Conservation (phyloP, 2,797 vertebrate species). For the Manis javanica region DNA sequence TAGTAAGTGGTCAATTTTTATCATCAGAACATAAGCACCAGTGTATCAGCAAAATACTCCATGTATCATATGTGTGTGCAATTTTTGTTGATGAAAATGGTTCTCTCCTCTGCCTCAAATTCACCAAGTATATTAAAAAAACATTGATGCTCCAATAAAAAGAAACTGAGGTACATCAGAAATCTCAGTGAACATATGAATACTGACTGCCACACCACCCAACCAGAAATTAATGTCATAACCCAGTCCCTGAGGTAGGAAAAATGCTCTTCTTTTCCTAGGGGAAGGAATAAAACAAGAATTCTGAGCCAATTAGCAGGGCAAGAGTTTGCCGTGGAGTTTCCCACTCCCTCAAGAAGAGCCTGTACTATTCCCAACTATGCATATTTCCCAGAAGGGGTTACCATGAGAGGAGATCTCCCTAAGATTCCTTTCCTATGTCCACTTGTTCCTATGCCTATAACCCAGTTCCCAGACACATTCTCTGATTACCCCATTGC, state of each 20-base stretch:
- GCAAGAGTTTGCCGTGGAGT: neutral
- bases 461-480: neutral
- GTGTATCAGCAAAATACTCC: neutral
- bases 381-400: neutral
- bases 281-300: neutral
- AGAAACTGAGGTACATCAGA: neutral
- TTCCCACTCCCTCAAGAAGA: neutral
- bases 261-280: neutral
- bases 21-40: neutral
- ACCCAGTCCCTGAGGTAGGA: neutral
- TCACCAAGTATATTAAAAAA: constrained; percentile 16
- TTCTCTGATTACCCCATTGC: neutral
- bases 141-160: neutral
- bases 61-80: neutral
- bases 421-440: neutral
- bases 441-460: neutral
- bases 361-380: neutral
- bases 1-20: neutral
- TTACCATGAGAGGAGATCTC: neutral
- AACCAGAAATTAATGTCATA: constrained; percentile 29
- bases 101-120: neutral
- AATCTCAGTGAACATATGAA: neutral
- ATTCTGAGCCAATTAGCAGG: neutral
- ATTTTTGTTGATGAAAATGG: neutral
- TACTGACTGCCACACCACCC: neutral